Base-by-base conservation (phyloP, 1,140 invertebrate species). In the Eufriesea mexicana region DNA sequence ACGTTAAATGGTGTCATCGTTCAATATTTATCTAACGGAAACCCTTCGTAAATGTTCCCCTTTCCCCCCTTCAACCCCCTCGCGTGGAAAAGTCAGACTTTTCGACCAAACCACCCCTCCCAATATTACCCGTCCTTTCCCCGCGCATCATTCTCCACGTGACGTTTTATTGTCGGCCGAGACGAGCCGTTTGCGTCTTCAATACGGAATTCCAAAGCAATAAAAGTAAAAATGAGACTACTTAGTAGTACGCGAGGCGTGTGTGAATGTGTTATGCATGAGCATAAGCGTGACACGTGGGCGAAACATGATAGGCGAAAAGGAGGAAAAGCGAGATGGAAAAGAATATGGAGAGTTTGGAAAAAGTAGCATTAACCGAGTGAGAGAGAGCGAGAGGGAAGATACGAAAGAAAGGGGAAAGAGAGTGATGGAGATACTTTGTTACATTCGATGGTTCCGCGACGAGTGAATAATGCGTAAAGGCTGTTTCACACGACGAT, bases 201-300 rank as follows among this genome's bases (percentile, higher is more conserved):
- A 90, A 92, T 92, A 93, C 88, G 92, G 92, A 94, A 93, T 93
- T 93, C 93, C 89, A 94, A 94, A 94, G 92, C 93, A 93, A 94
- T 94, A 93, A 93, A 72, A 64, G 67, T 68, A 79, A 90, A 91
- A 88, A 91, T 84, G 87, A 90, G 80, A 88, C 74, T 88, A 89
- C 76, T 89, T 91, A 91, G 89, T 79, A 59, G 82, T 86, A 79
- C 80, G 75, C 84, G 83, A 89, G 84, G 67, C 64, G 82, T 91
- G 84, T 84, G 80, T 80, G 86, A 89, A 88, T 88, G 66, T 74
- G 68, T 57, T 59, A 68, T 18, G 49, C 14, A 70, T 70, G 23
- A 51, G 67, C 12, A 7, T 35, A 18, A 16, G 9, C 23, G 42
- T 5, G 68, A 57, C 85, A 89, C 79, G 61, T 47, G 79, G 84